A percentile compares a stretch with the other conserved stretches of the same genome.
These are phyloP conservation scores for Triplophysa yarkandensis DNA, from an alignment of 2,797 vertebrate genomes.

Conservation along the genomic window DNA sequence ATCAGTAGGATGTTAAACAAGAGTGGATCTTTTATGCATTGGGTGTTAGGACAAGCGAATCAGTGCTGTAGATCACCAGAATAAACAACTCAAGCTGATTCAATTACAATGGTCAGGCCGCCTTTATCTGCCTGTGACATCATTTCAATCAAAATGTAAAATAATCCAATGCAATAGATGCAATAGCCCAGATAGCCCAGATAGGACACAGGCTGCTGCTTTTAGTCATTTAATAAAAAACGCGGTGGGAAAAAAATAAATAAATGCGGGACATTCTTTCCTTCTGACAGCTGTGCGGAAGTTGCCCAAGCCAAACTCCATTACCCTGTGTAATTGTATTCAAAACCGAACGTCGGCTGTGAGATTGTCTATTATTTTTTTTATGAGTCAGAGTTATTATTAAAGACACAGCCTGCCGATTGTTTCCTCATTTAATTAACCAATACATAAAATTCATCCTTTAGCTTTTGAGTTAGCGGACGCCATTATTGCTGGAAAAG, in stretches of 20 bases:
- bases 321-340: constrained; percentile 91
- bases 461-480: constrained; percentile 69
- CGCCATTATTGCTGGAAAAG: constrained; percentile 72
- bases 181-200: constrained; percentile 92
- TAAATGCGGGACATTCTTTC: constrained; percentile 79
- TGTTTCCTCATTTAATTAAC: constrained; percentile 93
- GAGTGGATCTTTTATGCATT: constrained; percentile 94
- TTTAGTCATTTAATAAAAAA: constrained; percentile 88
- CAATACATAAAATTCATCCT: constrained; percentile 78
- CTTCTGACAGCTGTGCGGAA: constrained; percentile 86
- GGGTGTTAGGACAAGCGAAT: constrained; percentile 90
- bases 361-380: constrained; percentile 80
- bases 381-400: constrained; percentile 78
- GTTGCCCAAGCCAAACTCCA: constrained; percentile 87
- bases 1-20: constrained; percentile 93
- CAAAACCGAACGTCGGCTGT: constrained; percentile 75
- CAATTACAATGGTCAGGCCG: constrained; percentile 91
- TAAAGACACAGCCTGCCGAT: constrained; percentile 73
- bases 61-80: constrained; percentile 89
- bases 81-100: constrained; percentile 96
- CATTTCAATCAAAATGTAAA: constrained; percentile 99
- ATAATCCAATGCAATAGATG: constrained; percentile 97
- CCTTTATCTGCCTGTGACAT: constrained; percentile 97
- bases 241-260: constrained; percentile 64
- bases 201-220: constrained; percentile 96